Evolutionary conservation across 2,888 invertebrate species (phyloP), one percentile per base, ranked within the genome.

Genomic region (Lomographa bimaculata): DNA sequence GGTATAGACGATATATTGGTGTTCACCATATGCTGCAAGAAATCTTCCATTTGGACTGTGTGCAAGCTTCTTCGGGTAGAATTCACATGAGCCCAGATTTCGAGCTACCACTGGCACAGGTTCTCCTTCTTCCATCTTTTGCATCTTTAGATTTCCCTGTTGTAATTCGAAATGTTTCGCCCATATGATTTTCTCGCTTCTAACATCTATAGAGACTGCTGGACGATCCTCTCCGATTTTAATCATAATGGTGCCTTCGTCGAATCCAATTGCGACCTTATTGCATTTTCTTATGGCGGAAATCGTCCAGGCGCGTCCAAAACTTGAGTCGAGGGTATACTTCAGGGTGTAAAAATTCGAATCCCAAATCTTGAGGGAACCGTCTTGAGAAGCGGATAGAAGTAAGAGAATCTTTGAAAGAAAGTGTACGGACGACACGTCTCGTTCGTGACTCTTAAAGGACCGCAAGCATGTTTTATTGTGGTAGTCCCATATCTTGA

Each of bases 401-500:
- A 40, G 17, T 1, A 26, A 6, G 0, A 25, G 30, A 2, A 14
- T 17, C 1, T 39, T 19, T 5, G 38, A 19, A 4, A 26, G 23
- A 16, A n/a, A 32, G 8, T 32, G 19, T 11, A 34, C 28, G 1
- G 33, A 27, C 3, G 23, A 14, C 5, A 40, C 23, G 9, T 7
- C 19, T n/a, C 18, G n/a, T 2, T 6, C 12, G 19, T 33, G 56
- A 78, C 79, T 94, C 78, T 98, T 98, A 34, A 99, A 85, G 0
- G 98, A 98, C 75, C 98, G 98, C 0, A 99, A 98, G 77, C 98
- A 99, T 0, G 97, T 98, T 86, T 98, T 99, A 81, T 98, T 98
- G 80, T 98, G 96, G 78, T 99, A 99, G 74, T 99, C 99, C 99
- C 99, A 99, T 59, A 99, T 98, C 85, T 98, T 98, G 1, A 98